Evolutionary conservation across 2,888 invertebrate genomes (phyloP), one percentile per base, ranked within the genome.

Genomic region (Drosophila pegasa): DNA sequence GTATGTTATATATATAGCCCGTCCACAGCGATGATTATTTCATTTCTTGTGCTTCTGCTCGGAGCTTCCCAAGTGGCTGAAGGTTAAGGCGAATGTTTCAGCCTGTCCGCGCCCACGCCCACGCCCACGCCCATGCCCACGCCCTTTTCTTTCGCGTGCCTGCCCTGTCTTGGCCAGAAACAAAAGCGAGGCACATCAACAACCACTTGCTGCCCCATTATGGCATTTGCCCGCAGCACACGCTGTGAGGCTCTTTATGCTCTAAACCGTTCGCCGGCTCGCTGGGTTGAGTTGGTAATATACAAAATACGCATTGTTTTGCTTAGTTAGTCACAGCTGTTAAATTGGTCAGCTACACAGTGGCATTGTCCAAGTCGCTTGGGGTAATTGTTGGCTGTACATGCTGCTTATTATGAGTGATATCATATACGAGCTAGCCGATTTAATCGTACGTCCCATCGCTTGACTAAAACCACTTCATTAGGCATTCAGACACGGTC

Each of bases 11-110:
- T 38, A 69, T 67, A 38, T 48, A 22, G 25, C 50, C 50, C 59
- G 45, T 47, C 43, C 57, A 56, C 38, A 18, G n/a, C 71, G 37
- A 41, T 66, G 58, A 61, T 65, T 64, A 65, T 66, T 69, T 66
- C 40, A 58, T 56, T 55, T 69, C 62, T 58, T 41, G 63, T 60
- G 29, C 51, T 33, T 33, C 27, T 51, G 55, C 58, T 54, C 33
- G 22, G 51, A 27, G 45, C 59, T 58, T 20, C 65, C 64, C 80
- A 80, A 69, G 25, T 66, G 64, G 43, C 51, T 3, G 78, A 87
- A 87, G 88, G 76, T 76, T 78, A 78, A 59, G 66, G 68, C 57
- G 45, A 22, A 52, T 43, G 41, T 38, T 58, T 22, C 40, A 56
- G 27, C 56, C 54, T 41, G 14, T 16, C 40, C 43, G 56, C 51